These are phyloP conservation scores for Progne subis DNA, from an alignment of 2,113 vertebrate species.

Conservation along the genomic window DNA sequence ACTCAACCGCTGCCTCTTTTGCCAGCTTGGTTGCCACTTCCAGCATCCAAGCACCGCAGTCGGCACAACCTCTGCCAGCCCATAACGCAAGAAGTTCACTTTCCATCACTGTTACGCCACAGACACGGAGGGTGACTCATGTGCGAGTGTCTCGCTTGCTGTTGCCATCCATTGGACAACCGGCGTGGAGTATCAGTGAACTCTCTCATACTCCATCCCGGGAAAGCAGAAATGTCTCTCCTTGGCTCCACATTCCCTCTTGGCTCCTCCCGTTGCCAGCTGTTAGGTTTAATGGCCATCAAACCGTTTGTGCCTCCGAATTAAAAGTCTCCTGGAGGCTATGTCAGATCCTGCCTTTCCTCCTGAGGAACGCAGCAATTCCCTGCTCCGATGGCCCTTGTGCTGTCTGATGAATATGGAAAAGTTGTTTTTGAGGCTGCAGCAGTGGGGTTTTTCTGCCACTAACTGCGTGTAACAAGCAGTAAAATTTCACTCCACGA, in stretches of 20 bases:
- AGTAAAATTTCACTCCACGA: neutral
- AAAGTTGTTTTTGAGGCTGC: constrained; percentile 16
- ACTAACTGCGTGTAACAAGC: neutral
- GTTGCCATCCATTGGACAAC: neutral
- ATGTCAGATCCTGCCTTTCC: constrained; percentile 46
- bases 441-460: neutral
- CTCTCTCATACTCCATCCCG: constrained; percentile 11
- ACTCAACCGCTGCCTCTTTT: neutral
- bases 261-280: constrained; percentile 64
- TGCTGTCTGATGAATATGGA: neutral
- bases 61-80: neutral
- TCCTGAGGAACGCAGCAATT: neutral
- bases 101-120: neutral
- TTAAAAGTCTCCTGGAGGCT: constrained; percentile 64
- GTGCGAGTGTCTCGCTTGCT: neutral
- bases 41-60: neutral
- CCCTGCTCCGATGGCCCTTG: neutral
- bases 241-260: constrained; percentile 52
- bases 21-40: neutral
- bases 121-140: constrained; percentile 37
- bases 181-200: constrained; percentile 36
- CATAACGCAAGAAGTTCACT: neutral
- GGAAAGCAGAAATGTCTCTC: constrained; percentile 33
- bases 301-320: constrained; percentile 58
- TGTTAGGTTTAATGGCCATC: constrained; percentile 60